These are phyloP conservation scores for Rhysida immarginata DNA, from an alignment of 1,140 invertebrate species.

Conservation along the genomic window DNA sequence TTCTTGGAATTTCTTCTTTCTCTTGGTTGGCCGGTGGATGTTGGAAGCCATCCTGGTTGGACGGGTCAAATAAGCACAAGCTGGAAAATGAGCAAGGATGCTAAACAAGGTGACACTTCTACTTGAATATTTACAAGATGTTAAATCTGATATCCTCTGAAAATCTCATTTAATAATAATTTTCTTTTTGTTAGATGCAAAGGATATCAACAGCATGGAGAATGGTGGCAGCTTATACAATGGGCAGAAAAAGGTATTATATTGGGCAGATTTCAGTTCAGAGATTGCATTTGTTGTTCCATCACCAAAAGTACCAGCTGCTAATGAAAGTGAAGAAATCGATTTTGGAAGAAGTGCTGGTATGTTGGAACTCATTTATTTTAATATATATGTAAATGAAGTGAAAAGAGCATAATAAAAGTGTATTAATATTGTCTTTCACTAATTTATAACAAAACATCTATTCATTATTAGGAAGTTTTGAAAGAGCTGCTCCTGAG, in stretches of 20 bases:
- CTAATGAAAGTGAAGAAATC: neutral
- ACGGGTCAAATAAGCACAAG: constrained; percentile 69
- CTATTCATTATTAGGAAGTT: neutral
- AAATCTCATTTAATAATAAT: no score
- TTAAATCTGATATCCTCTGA: no score
- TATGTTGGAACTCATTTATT: no score
- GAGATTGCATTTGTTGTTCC: constrained; percentile 92
- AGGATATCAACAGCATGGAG: constrained; percentile 8
- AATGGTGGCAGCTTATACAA: constrained; percentile 50
- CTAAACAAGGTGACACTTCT: no score
- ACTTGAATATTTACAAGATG: no score
- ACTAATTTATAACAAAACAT: neutral
- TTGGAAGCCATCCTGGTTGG: constrained; percentile 71
- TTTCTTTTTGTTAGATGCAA: no score
- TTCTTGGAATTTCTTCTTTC: constrained; percentile 66
- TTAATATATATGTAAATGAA: neutral
- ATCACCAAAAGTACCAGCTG: constrained; percentile 39
- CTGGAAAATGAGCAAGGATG: constrained; percentile 35
- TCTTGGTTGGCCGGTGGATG: constrained; percentile 70
- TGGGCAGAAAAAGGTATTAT: constrained; percentile 56
- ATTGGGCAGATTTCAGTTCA: constrained; percentile 90
- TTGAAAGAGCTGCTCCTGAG: constrained; percentile 6
- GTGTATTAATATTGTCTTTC: neutral
- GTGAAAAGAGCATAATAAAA: neutral
- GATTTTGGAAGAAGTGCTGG: no score